Conservation (phyloP, 2,888 invertebrate species). For the Clusia tigrina region DNA sequence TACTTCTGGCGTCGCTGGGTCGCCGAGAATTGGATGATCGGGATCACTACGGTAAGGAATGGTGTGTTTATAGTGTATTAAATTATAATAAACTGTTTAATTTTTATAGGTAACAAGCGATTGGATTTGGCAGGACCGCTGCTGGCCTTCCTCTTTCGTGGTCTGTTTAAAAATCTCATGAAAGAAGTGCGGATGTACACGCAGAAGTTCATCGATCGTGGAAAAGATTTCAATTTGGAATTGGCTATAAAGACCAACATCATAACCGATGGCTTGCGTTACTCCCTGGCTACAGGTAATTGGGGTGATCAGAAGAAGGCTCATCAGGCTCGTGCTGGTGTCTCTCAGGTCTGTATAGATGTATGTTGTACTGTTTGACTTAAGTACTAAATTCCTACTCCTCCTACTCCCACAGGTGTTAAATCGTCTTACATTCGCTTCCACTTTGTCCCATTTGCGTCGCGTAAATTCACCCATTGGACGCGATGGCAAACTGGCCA, state of each 20-base stretch:
- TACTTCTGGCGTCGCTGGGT: slow-evolving; percentile 91
- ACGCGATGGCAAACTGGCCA: slow-evolving; percentile 97
- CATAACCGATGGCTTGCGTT: slow-evolving; percentile 96
- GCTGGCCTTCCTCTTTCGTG: slow-evolving; percentile 95
- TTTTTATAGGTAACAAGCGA: slow-evolving; percentile 77
- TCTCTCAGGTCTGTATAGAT: slow-evolving; percentile 74
- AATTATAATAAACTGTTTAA: not conserved
- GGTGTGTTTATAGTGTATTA: not conserved
- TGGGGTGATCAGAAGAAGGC: slow-evolving; percentile 99
- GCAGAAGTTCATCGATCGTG: slow-evolving; percentile 98
- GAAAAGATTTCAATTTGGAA: slow-evolving; percentile 98
- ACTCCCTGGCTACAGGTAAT: slow-evolving; percentile 98
- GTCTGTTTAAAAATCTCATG: slow-evolving; percentile 92
- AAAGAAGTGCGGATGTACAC: slow-evolving; percentile 99
- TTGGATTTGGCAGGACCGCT: slow-evolving; percentile 97
- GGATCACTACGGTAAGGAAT: slow-evolving; percentile 91
- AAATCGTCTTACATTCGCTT: slow-evolving; percentile 97
- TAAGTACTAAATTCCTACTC: not conserved
- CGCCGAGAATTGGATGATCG: slow-evolving; percentile 98
- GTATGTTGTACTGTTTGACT: slow-evolving; percentile 20
- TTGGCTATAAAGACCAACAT: slow-evolving; percentile 90
- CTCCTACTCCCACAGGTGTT: slow-evolving; percentile 77
- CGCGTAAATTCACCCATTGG: slow-evolving; percentile 99
- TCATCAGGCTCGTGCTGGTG: slow-evolving; percentile 78
- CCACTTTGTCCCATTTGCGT: slow-evolving; percentile 96